Conservation (phyloP, 1,140 invertebrate genomes). For the Anadara kagoshimensis region DNA sequence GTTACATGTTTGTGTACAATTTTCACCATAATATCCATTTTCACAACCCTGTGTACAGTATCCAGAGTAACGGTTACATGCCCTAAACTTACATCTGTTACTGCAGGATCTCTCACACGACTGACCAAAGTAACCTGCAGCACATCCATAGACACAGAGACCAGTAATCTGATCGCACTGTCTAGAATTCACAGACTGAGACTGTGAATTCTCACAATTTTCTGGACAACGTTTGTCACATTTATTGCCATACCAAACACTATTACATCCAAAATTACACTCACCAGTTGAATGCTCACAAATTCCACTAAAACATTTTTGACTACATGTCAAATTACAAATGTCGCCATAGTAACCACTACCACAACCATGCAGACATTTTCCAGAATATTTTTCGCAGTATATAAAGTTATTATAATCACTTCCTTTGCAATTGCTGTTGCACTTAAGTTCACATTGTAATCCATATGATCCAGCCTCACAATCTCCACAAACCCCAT, state of each 20-base stretch:
- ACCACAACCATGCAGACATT: conserved; percentile 8
- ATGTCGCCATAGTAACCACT: conserved; percentile 10
- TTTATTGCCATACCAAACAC: conserved; percentile 9
- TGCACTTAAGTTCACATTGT: conserved; percentile 20
- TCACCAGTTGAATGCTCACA: conserved; percentile 16
- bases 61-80: conserved; percentile 10
- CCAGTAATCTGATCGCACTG: conserved; percentile 13
- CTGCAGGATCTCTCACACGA: conserved; percentile 1
- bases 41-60: conserved; percentile 18
- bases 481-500: conserved; percentile 21
- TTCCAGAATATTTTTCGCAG: conserved; percentile 21
- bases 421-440: conserved; percentile 24
- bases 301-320: conserved; percentile 8
- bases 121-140: not conserved
- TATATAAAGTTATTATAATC: conserved; percentile 22
- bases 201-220: conserved; percentile 3
- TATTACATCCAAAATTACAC: conserved; percentile 16
- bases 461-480: conserved; percentile 23
- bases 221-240: conserved; percentile 20
- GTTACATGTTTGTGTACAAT: conserved; percentile 7
- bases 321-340: conserved; percentile 27
- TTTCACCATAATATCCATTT: not conserved
- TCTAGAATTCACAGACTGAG: too few relatives aligned
- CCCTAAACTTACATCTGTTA: not conserved
- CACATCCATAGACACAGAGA: conserved; percentile 11